A percentile compares a stretch with the other conserved stretches of the same genome.
These are phyloP conservation scores for Ctenochaetus hawaiiensis DNA, from an alignment of 2,797 vertebrate genomes.

Conservation along the genomic window DNA sequence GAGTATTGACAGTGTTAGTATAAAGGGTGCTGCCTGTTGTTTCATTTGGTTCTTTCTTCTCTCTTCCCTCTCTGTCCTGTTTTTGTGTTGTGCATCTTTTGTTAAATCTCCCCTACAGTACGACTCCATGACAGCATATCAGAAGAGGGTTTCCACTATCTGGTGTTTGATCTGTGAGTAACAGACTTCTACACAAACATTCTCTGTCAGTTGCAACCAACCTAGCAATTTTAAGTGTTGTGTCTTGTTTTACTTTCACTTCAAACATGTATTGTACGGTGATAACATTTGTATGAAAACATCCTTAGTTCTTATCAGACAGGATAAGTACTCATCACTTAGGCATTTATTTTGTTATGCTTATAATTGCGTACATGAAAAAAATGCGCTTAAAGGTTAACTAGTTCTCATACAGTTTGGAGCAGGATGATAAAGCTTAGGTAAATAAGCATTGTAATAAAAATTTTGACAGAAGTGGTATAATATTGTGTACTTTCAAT, in stretches of 20 bases:
- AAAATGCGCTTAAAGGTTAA: too few species aligned
- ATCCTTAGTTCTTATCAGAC: neutral
- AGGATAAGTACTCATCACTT: too few species aligned
- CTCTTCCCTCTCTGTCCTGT: conserved; percentile 15
- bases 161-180: conserved; percentile 99
- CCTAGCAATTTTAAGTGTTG: neutral
- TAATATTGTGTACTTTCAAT: too few species aligned
- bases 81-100: conserved; percentile 16
- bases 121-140: conserved; percentile 99
- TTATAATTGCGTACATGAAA: too few species aligned
- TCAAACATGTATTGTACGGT: neutral
- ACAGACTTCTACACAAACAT: neutral
- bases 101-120: conserved; percentile 82
- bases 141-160: conserved; percentile 98
- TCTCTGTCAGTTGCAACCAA: neutral
- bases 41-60: conserved; percentile 20
- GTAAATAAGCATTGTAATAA: too few species aligned
- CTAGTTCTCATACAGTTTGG: too few species aligned
- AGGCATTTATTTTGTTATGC: too few species aligned
- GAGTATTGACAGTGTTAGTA: neutral
- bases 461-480: too few species aligned
- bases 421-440: too few species aligned
- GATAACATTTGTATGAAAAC: neutral
- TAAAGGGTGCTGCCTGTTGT: conserved; percentile 2
- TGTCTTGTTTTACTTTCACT: neutral